Percentiles rank a stretch among this genome's conserved stretches.
These are phyloP conservation scores for Psettodes erumei DNA, from an alignment of 2,113 vertebrate genomes.

Conservation along the genomic window DNA sequence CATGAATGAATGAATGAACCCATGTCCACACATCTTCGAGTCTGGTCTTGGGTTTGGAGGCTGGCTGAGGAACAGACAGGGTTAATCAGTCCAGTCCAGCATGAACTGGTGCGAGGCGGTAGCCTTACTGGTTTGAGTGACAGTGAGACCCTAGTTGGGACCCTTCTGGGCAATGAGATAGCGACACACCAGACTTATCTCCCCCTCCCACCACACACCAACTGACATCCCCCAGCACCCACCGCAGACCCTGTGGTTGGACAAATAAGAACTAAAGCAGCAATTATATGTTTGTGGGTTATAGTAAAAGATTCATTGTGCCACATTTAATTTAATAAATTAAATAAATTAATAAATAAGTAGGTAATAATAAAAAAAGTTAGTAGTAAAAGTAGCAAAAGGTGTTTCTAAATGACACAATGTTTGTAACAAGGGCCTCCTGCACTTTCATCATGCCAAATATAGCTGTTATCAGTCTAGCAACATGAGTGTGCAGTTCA, in stretches of 20 bases:
- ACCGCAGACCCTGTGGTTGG: neutral
- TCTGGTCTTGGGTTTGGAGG: neutral
- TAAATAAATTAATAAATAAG: too few relatives aligned
- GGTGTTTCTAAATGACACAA: neutral
- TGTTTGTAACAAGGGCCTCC: constrained; percentile 5
- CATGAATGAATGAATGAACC: neutral
- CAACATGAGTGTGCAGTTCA: constrained; percentile 60
- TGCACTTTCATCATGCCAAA: constrained; percentile 55
- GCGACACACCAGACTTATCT: constrained; percentile 76
- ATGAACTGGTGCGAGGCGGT: neutral
- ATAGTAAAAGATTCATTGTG: neutral
- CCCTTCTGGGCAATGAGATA: constrained; percentile 75
- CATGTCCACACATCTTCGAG: neutral
- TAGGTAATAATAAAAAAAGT: too few relatives aligned
- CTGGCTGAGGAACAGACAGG: neutral
- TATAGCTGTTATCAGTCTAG: constrained; percentile 77
- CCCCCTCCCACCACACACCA: constrained; percentile 57
- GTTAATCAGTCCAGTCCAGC: constrained; percentile 46
- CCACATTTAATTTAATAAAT: neutral
- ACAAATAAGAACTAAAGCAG: neutral
- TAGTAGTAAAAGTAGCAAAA: too few relatives aligned
- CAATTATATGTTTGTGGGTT: neutral
- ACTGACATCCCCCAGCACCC: neutral
- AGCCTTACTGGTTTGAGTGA: constrained; percentile 51
- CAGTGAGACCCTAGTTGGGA: constrained; percentile 52